Base-by-base conservation (phyloP, 1,140 invertebrate genomes). In the Atta cephalotes region DNA sequence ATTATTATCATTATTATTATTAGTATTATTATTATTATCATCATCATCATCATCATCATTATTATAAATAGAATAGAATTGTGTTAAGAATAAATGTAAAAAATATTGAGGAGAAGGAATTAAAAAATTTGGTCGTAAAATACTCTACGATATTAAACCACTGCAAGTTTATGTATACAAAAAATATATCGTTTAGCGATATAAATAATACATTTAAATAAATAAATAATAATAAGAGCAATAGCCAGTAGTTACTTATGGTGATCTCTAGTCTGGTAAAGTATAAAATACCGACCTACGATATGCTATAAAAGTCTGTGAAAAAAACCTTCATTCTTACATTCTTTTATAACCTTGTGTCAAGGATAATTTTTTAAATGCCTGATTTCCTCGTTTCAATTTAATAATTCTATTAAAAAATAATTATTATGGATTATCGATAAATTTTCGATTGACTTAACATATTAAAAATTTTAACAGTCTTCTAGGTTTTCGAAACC, bases 331-430 rank as follows among this genome's bases (percentile, higher is more conserved):
- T 25, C 56, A 51, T 84, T 84, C 70, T 76, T 84, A 62, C 80
- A 76, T 21, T 76, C 70, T 84, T 63, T 25, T 25, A 21, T 56
- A 76, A 76, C 6, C n/a, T 74, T 31, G 65, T 79, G n/a, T 84
- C 49, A 84, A 81, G 45, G 80, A 84, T 76, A 84, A 76, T 14
- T 76, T 45, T 28, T 62, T 82, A 28, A 18, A 76, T 3, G 80
- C 80, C 80, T 84, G 80, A 84, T 84, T 84, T 84, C 58, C 70
- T 84, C 80, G 80, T 84, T 84, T 84, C 70, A n/a, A 51, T 28
- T 51, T 60, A 31, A 51, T n/a, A 6, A 84, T 45, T 74, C 4
- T 35, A 1, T n/a, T n/a, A 28, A 6, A 0, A 45, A 45, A 45
- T 45, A 45, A 45, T 45, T 45, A 62, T 18, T 21, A 28, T 5